Evolutionary conservation across 1,140 invertebrate genomes (phyloP).

Genomic region (Arctopsyche grandis): DNA sequence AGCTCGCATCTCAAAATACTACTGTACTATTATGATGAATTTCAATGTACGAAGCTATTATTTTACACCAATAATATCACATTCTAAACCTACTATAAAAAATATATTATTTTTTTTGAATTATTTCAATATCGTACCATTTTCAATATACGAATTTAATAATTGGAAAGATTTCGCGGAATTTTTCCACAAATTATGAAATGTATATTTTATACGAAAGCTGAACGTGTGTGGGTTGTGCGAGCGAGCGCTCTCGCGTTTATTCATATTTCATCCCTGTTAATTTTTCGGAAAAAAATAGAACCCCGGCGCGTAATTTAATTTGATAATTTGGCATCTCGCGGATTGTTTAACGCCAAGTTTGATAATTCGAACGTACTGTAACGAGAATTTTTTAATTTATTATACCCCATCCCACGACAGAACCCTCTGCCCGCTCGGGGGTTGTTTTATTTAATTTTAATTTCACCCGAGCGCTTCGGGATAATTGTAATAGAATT

Average conservation of each 20-base stretch:
- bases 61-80: too few relatives aligned
- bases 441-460: background rate
- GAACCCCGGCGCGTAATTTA: background rate
- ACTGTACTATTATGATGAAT: too few relatives aligned
- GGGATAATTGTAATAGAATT: conserved; percentile 12
- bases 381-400: conserved; percentile 1
- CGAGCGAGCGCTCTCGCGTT: background rate
- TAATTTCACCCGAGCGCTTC: background rate
- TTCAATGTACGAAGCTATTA: too few relatives aligned
- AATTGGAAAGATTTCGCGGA: too few relatives aligned
- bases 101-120: too few relatives aligned
- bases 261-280: background rate
- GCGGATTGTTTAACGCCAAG: conserved; percentile 6
- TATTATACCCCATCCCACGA: background rate
- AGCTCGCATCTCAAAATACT: too few relatives aligned
- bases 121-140: too few relatives aligned
- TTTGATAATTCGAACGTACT: conserved; percentile 7
- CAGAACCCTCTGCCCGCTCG: background rate
- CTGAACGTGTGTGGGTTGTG: background rate
- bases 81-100: too few relatives aligned
- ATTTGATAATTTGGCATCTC: conserved; percentile 10
- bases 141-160: too few relatives aligned
- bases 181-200: too few relatives aligned
- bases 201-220: background rate
- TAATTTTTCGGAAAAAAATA: background rate